A percentile compares a stretch with the other conserved stretches of the same genome.
These are phyloP conservation scores for Falcaria lacertinaria DNA, from an alignment of 2,888 invertebrate genomes.

Conservation along the genomic window DNA sequence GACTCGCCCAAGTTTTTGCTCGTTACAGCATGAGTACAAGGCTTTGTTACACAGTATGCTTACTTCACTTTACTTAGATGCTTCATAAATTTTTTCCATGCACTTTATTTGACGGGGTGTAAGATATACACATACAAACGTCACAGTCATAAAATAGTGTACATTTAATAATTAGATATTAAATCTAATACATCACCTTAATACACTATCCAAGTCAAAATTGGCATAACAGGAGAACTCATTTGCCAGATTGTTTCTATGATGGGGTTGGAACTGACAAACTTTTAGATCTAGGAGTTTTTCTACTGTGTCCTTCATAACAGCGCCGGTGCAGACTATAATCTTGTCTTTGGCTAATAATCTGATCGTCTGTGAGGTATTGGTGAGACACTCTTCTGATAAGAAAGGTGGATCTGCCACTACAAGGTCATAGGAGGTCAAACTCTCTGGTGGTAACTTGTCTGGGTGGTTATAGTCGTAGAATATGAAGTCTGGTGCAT, in stretches of 20 bases:
- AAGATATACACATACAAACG: too few species aligned
- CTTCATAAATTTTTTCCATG: too few species aligned
- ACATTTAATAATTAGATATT: background rate
- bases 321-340: slow-evolving; percentile 92
- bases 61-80: too few species aligned
- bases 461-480: slow-evolving; percentile 94
- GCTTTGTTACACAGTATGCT: too few species aligned
- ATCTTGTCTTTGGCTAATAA: slow-evolving; percentile 86
- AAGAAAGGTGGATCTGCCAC: slow-evolving; percentile 97
- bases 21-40: too few species aligned
- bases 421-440: slow-evolving; percentile 87
- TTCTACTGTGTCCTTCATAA: slow-evolving; percentile 86
- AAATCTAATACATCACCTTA: slow-evolving; percentile 37
- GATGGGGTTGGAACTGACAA: slow-evolving; percentile 87
- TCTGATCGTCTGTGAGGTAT: slow-evolving; percentile 88
- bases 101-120: too few species aligned
- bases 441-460: slow-evolving; percentile 80
- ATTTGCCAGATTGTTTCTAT: slow-evolving; percentile 94
- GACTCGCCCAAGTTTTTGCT: too few species aligned
- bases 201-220: slow-evolving; percentile 83
- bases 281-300: slow-evolving; percentile 82
- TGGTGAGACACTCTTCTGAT: slow-evolving; percentile 93
- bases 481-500: slow-evolving; percentile 87
- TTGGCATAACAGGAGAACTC: slow-evolving; percentile 95
- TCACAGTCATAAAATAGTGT: background rate